phyloP scores from a whole-genome alignment of 2,113 vertebrate genomes.

The Cavia porcellus region DNA sequence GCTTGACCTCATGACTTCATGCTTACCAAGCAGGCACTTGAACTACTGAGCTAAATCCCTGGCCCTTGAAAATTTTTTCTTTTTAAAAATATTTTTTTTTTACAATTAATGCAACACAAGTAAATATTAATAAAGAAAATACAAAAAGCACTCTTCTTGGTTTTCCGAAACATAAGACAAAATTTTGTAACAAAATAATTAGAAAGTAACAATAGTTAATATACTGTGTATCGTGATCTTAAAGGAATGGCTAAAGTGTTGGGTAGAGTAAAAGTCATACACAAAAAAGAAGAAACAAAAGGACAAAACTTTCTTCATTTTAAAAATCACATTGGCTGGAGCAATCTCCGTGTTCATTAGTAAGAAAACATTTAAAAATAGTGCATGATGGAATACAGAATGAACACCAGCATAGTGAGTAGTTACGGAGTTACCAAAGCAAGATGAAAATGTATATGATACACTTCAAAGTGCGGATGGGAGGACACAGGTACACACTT shows the following conservation, averaged over 20 bases:
- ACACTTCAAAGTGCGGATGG: neutral
- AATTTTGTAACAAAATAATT: neutral
- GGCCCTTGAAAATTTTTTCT: neutral
- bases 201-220: neutral
- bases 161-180: neutral
- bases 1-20: too few species aligned
- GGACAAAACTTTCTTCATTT: neutral
- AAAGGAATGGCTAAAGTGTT: neutral
- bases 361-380: neutral
- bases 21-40: too few species aligned
- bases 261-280: neutral
- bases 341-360: neutral
- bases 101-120: neutral
- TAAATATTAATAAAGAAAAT: neutral
- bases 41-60: too few species aligned
- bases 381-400: neutral
- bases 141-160: neutral
- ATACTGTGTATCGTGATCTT: neutral
- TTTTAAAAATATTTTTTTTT: constrained; percentile 16
- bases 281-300: neutral
- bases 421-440: neutral
- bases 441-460: neutral
- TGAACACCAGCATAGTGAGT: neutral
- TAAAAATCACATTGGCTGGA: neutral
- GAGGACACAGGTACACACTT: neutral